Percentiles rank a stretch among this genome's conserved stretches.
Evolutionary conservation across 2,113 vertebrate genomes (phyloP).

Genomic region (Aplodontia rufa): DNA sequence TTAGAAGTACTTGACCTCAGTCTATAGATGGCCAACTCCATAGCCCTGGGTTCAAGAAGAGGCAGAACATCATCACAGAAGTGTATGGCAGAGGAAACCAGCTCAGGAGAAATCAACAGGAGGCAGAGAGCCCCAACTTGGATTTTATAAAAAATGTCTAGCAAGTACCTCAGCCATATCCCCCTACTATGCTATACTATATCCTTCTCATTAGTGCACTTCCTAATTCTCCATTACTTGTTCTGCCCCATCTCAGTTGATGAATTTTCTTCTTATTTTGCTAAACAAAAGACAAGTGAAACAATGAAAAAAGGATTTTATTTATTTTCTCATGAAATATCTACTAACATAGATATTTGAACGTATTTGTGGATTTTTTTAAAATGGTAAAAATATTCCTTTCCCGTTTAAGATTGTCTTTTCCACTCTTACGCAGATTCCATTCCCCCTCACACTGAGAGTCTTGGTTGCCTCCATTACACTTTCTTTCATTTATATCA

Average conservation of each 20-base stretch:
- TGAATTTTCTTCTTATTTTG: not conserved
- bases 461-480: not conserved
- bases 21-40: no score
- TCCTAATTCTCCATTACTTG: not conserved
- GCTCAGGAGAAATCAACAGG: no score
- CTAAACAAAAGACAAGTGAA: not conserved
- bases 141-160: not conserved
- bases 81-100: no score
- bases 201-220: not conserved
- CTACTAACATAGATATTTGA: not conserved
- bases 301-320: not conserved
- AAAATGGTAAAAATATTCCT: not conserved
- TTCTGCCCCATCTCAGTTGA: not conserved
- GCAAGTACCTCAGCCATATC: not conserved
- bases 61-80: no score
- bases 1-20: no score
- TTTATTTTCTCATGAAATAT: not conserved
- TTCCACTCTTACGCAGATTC: not conserved
- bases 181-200: fast-evolving
- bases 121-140: no score
- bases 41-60: no score
- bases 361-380: not conserved
- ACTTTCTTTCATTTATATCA: not conserved
- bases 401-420: not conserved
- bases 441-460: not conserved